Base-by-base conservation (phyloP, 2,797 vertebrate genomes). In the Champsocephalus esox region DNA sequence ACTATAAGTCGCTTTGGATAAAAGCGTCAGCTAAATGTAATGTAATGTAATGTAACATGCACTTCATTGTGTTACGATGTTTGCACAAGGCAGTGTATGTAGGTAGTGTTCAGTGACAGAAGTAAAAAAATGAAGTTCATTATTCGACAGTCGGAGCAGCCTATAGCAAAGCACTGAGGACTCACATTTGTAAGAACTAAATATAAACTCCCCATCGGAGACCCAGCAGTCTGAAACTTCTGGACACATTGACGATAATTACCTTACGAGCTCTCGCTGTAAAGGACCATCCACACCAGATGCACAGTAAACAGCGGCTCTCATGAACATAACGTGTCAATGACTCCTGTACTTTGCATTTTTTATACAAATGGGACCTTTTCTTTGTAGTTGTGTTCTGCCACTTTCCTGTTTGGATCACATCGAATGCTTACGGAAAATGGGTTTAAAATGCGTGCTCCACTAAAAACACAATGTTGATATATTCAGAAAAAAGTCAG, bases 261-360 rank as follows among this genome's bases (percentile, higher is more conserved):
- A n/a, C 3, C 3, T 68, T 14, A 17, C 14, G 61, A 50, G 13
- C 8, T 74, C 38, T 13, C 0, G 12, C 12, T n/a, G 3, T 38
- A 66, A 57, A 80, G 32, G 28, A 59, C 51, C 21, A 34, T 12
- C 64, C n/a, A 41, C 34, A 69, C 13, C 62, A 86, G 66, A 59
- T 63, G 66, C 54, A 80, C 34, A 67, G 58, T 52, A 68, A 87
- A 77, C 72, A 74, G 1, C 5, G 14, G 73, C 49, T 72, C 69
- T 79, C 85, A 85, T 54, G 72, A 81, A 57, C 52, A 34, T 43
- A 62, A 64, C 62, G 66, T 81, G 71, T 80, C 62, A 61, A 60
- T 4, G 12, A 54, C 50, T 74, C 57, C 41, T 43, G 43, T 56
- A 70, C 51, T 62, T 73, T 79, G 71, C 67, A 83, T 83, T 80